phyloP scores from a whole-genome alignment of 2,113 vertebrate species.

The Scytalopus superciliaris region DNA sequence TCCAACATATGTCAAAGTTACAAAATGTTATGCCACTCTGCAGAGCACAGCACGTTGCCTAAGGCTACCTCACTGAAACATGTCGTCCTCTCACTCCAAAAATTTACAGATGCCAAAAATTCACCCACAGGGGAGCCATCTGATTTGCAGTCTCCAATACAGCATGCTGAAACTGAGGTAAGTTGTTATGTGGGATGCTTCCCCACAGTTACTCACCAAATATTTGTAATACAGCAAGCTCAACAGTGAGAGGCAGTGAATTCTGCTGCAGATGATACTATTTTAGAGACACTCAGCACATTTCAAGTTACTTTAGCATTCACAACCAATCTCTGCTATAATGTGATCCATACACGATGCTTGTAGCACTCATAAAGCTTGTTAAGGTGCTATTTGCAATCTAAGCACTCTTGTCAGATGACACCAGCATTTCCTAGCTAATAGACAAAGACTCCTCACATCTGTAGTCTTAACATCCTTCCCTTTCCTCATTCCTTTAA shows the following conservation, averaged over 20 bases:
- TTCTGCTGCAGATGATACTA: background rate
- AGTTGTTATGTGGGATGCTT: background rate
- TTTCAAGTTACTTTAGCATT: background rate
- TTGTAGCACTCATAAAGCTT: background rate
- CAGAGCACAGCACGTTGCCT: background rate
- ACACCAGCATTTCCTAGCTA: background rate
- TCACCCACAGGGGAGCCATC: background rate
- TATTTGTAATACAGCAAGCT: background rate
- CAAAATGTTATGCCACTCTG: background rate
- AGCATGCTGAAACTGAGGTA: background rate
- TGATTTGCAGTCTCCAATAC: background rate
- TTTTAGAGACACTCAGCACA: background rate
- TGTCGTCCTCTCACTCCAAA: background rate
- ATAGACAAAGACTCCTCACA: background rate
- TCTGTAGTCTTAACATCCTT: slow-evolving; percentile 10
- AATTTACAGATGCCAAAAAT: background rate
- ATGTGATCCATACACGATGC: background rate
- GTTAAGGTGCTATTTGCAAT: background rate
- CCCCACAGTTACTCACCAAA: background rate
- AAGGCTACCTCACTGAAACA: background rate
- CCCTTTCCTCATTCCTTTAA: slow-evolving; percentile 6
- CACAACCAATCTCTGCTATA: background rate
- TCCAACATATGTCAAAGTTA: background rate
- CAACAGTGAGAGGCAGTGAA: background rate
- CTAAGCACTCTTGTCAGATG: background rate